Conservation (phyloP, 2,113 vertebrate genomes). For the Falcunculus frontatus region DNA sequence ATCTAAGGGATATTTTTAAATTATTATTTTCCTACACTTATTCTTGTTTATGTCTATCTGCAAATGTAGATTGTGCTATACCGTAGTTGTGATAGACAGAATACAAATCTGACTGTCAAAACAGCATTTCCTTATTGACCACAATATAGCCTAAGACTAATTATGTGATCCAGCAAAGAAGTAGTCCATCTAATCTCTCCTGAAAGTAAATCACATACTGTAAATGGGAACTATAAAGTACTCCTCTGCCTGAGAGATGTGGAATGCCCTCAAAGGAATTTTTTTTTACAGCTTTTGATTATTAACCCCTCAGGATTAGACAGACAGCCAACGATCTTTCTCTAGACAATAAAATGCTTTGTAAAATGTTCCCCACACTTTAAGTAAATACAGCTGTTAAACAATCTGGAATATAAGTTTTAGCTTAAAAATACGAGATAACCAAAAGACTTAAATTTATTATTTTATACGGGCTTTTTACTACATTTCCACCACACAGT, state of each 20-base stretch:
- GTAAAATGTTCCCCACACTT: not conserved
- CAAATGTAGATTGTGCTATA: not conserved
- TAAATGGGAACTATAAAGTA: not conserved
- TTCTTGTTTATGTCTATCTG: not conserved
- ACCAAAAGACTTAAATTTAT: not conserved
- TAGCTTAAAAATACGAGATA: not conserved
- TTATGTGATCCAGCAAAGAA: not conserved
- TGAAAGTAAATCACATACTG: not conserved
- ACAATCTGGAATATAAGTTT: not conserved
- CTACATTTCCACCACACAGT: not conserved
- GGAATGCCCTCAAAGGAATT: not conserved
- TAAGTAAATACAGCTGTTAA: not conserved
- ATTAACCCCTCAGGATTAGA: not conserved
- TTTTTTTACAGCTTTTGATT: not conserved
- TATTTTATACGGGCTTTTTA: not conserved
- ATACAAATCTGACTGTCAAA: not conserved
- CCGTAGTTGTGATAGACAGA: not conserved
- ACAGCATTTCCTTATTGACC: not conserved
- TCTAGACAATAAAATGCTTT: not conserved
- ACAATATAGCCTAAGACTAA: not conserved
- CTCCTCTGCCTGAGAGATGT: not conserved
- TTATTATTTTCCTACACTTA: not conserved
- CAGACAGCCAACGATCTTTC: not conserved
- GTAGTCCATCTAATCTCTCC: not conserved
- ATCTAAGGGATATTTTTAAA: not conserved